Evolutionary conservation across 2,113 vertebrate genomes (phyloP), one percentile per base, ranked within the genome.

Genomic region (Crotalus horridus): DNA sequence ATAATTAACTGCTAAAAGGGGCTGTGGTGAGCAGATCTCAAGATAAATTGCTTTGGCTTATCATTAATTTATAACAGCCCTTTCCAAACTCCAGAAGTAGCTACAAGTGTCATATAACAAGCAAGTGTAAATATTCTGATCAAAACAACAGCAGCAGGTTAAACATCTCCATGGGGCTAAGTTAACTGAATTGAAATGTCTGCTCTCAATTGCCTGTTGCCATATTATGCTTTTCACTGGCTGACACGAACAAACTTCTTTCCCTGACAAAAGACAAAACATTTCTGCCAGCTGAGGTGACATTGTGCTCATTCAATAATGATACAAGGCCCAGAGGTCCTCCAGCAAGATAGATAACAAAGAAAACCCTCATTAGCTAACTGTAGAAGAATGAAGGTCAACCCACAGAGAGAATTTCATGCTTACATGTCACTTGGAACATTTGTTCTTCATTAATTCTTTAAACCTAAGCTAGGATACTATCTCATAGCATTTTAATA

Each of bases 391-490:
- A 98, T 96, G 96, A 97, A 97, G 98, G 97, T 97, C 97, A 97
- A 95, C 94, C 97, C 97, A 97, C 95, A 96, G 96, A 97, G 97
- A 97, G 95, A 95, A 96, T 97, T 96, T 93, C 96, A 95, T 91
- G 94, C 96, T 95, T 96, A 95, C 95, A 96, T 91, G 89, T 97
- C 96, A 97, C 96, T 96, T 95, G 96, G 94, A 97, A 97, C 97
- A 98, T 97, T 98, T 98, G 97, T 97, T 97, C 97, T 97, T 98
- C 97, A 98, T 97, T 98, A 98, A 98, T 98, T 97, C 96, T 97
- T 96, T 96, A 97, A 97, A 94, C 94, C 96, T 97, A 97, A 96
- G 96, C 97, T 97, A 96, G 95, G 96, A 96, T 96, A 97, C 96
- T 91, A 95, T 96, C 93, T 93, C 95, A 94, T 51, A 95, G 94